Percentiles rank a stretch among this genome's conserved stretches.
Evolutionary conservation across 2,797 vertebrate genomes (phyloP).

Genomic region (Euphonia xanthogaster): DNA sequence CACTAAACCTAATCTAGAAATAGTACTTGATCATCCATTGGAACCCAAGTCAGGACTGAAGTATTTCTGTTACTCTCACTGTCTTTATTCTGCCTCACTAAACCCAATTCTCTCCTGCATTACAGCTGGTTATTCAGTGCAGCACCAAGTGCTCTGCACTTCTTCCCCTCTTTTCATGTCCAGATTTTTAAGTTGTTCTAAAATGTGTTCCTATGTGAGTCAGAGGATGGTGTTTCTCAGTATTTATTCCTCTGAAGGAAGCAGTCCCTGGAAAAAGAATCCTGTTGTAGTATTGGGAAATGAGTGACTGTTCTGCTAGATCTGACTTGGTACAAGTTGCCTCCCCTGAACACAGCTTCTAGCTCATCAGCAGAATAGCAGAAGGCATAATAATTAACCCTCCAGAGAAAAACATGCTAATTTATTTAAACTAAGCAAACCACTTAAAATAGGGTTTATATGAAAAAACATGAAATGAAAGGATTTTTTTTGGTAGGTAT

Average conservation of each 20-base stretch:
- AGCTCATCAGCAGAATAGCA: background rate
- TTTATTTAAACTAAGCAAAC: slow-evolving; percentile 10
- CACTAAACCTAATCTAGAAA: background rate
- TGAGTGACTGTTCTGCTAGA: slow-evolving; percentile 5
- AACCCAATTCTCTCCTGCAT: background rate
- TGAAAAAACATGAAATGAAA: background rate
- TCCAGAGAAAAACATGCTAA: background rate
- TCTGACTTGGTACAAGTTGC: slow-evolving; percentile 28
- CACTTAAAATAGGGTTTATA: background rate
- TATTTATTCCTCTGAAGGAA: background rate
- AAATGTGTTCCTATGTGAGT: background rate
- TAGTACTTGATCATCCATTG: background rate
- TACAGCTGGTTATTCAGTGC: background rate
- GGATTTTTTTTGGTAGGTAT: background rate
- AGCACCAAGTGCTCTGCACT: background rate
- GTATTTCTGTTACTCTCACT: background rate
- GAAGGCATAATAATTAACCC: background rate
- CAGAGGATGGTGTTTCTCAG: background rate
- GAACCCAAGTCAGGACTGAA: background rate
- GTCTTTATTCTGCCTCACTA: background rate
- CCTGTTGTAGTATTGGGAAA: slow-evolving; percentile 23
- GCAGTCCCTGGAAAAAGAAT: background rate
- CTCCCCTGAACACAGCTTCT: background rate
- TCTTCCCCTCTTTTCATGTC: background rate
- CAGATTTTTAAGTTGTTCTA: background rate